These are phyloP conservation scores for Lasioglossum lativentre DNA, from an alignment of 2,888 invertebrate species.

Conservation along the genomic window DNA sequence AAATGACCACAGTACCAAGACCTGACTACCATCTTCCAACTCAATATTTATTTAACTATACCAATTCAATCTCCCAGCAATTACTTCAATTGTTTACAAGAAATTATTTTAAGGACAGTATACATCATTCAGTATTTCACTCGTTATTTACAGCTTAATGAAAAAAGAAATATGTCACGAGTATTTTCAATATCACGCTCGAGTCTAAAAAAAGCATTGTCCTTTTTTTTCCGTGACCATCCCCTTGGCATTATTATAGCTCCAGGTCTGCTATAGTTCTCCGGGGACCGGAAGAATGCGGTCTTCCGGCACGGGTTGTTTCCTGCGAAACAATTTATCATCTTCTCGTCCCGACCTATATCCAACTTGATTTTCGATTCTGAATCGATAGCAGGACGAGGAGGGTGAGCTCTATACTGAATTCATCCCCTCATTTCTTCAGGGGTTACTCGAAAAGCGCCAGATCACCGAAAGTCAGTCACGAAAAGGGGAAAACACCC, in stretches of 20 bases:
- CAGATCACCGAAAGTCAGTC: neutral
- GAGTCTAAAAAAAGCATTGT: neutral
- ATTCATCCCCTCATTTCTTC: neutral
- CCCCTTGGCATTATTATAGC: slow-evolving; percentile 5
- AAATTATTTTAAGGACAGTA: neutral
- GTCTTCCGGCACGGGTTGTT: neutral
- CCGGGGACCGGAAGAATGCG: neutral
- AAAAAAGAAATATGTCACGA: neutral
- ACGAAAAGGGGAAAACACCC: neutral
- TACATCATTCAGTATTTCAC: neutral
- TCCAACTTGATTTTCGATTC: slow-evolving; percentile 3
- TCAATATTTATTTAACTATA: neutral
- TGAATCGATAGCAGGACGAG: neutral
- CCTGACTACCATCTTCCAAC: neutral
- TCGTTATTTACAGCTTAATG: neutral
- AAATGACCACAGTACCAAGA: neutral
- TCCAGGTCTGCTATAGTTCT: neutral
- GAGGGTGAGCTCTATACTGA: neutral
- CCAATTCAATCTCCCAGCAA: neutral
- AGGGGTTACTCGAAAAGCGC: neutral
- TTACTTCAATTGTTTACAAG: neutral
- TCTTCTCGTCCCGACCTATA: neutral
- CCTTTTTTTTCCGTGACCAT: neutral
- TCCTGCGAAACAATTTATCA: neutral
- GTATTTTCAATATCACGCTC: neutral